These are phyloP conservation scores for Notodonta dromedarius DNA, from an alignment of 2,888 invertebrate genomes.

Conservation along the genomic window DNA sequence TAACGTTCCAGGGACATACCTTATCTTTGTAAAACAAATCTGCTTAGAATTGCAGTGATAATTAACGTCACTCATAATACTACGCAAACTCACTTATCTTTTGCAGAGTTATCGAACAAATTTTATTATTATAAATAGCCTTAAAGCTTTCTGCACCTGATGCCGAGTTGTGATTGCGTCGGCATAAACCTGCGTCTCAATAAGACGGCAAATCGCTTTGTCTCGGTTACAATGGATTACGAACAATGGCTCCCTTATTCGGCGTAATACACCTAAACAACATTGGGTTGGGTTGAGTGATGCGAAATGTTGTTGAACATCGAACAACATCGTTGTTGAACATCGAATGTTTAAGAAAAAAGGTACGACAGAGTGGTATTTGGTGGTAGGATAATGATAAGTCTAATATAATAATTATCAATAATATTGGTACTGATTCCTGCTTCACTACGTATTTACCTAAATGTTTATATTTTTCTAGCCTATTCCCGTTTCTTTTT, in stretches of 20 bases:
- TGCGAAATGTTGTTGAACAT: constrained; percentile 1
- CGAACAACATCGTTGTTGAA: too few relatives aligned
- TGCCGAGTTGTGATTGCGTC: constrained; percentile 11
- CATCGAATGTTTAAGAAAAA: too few relatives aligned
- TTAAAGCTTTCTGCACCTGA: constrained; percentile 9
- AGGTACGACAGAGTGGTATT: too few relatives aligned
- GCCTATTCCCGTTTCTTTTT: too few relatives aligned
- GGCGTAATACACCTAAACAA: constrained; percentile 16
- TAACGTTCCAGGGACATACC: too few relatives aligned
- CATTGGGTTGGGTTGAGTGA: constrained; percentile 8
- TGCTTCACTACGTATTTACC: too few relatives aligned
- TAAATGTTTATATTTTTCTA: too few relatives aligned
- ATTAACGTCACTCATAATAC: constrained; percentile 6
- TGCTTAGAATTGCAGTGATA: constrained; percentile 3
- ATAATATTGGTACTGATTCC: too few relatives aligned
- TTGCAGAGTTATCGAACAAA: not conserved
- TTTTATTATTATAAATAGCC: constrained; percentile 25
- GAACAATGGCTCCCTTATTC: constrained; percentile 26
- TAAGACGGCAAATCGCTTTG: constrained; percentile 30
- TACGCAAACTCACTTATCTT: not conserved
- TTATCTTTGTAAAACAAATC: too few relatives aligned
- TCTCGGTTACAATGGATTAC: constrained; percentile 25
- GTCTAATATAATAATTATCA: too few relatives aligned
- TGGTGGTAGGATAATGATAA: too few relatives aligned
- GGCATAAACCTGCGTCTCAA: constrained; percentile 15